Conservation (phyloP, 2,113 vertebrate genomes). For the Percina caprodes region DNA sequence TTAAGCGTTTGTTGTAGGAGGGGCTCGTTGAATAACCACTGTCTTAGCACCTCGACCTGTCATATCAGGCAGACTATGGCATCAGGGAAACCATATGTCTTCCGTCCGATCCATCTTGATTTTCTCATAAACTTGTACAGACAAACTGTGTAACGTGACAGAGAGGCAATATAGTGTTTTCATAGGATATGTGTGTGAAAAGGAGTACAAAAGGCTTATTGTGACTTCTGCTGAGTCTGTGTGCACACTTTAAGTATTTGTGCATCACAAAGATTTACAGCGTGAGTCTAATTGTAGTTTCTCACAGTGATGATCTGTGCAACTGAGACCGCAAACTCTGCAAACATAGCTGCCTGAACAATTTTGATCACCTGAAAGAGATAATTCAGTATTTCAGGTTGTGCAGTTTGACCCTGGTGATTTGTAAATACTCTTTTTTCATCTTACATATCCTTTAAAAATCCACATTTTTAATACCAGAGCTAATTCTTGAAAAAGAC, state of each 20-base stretch:
- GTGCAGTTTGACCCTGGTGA: conserved; percentile 40
- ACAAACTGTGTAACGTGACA: conserved; percentile 26
- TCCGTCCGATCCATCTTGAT: conserved; percentile 65
- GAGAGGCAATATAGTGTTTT: conserved; percentile 26
- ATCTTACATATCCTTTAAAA: conserved; percentile 51
- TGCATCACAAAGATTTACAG: conserved; percentile 31
- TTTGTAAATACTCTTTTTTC: conserved; percentile 67
- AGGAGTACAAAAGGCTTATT: conserved; percentile 28
- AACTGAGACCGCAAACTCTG: conserved; percentile 30
- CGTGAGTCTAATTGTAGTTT: conserved; percentile 18
- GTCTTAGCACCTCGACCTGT: conserved; percentile 62
- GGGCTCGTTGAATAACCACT: conserved; percentile 67
- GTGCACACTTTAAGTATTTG: conserved; percentile 8
- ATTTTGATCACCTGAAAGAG: conserved; percentile 28
- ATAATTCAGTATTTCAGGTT: conserved; percentile 29
- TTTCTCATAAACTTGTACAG: conserved; percentile 45
- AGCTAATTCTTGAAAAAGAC: conserved; percentile 48
- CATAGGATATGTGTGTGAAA: conserved; percentile 30
- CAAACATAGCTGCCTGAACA: conserved; percentile 55
- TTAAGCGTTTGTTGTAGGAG: conserved; percentile 50
- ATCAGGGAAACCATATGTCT: conserved; percentile 81
- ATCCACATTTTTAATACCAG: conserved; percentile 50
- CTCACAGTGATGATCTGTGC: conserved; percentile 24
- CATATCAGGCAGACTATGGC: conserved; percentile 69
- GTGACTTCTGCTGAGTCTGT: conserved; percentile 4